A percentile compares a stretch with the other conserved stretches of the same genome.
Evolutionary conservation across 2,113 vertebrate species (phyloP).

Genomic region (Ageneiosus marmoratus): DNA sequence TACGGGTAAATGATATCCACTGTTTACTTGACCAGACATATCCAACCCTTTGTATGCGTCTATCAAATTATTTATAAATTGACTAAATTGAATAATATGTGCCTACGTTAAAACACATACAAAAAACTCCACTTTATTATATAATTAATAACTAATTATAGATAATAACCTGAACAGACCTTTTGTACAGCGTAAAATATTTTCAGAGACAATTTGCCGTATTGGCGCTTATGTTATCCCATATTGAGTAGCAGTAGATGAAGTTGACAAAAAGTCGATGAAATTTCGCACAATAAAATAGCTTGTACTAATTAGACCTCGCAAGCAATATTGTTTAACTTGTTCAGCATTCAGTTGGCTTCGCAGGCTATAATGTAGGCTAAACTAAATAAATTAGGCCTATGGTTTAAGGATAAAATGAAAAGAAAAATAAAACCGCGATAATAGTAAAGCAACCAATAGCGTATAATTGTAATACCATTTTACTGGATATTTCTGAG

Average conservation of each 20-base stretch:
- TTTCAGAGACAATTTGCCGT: neutral
- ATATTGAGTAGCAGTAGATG: constrained; percentile 4
- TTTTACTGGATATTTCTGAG: neutral
- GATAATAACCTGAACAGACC: neutral
- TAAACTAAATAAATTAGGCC: constrained; percentile 2
- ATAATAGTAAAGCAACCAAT: neutral
- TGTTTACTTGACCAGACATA: neutral
- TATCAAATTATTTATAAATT: neutral
- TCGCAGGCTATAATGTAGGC: neutral
- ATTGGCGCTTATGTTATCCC: constrained; percentile 14
- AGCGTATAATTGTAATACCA: neutral
- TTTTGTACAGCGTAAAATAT: neutral
- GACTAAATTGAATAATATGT: neutral
- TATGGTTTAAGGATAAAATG: neutral
- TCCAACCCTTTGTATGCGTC: neutral
- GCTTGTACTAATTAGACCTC: constrained; percentile 19
- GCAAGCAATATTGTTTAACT: neutral
- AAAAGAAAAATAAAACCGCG: neutral
- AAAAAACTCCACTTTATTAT: neutral
- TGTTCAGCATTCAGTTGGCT: neutral
- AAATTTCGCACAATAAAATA: constrained; percentile 22
- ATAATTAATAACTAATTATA: neutral
- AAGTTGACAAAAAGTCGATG: constrained; percentile 37
- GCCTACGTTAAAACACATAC: neutral
- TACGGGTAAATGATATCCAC: neutral